Evolutionary conservation across 2,113 vertebrate genomes (phyloP), one percentile per base, ranked within the genome.

Genomic region (Oreochromis tanganicae): DNA sequence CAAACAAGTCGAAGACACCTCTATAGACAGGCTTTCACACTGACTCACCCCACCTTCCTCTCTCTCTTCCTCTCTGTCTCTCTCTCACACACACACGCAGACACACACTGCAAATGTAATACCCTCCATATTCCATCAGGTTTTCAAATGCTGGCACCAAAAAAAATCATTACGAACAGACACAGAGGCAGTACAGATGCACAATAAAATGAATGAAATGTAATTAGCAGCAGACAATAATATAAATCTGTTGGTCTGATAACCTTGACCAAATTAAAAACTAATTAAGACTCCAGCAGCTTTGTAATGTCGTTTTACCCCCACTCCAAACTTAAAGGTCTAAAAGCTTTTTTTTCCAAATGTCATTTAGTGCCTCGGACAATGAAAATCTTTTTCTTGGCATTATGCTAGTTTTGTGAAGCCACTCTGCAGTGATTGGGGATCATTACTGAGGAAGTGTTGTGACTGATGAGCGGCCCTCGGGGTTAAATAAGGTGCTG

Each of bases 1-100:
- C 88, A 90, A 91, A 87, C 90, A 91, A 81, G 83, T 85, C 41
- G 24, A 85, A 92, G 91, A 86, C 89, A 89, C 68, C 84, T 61
- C 85, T 75, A 85, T 57, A 79, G 83, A 86, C 56, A 85, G 55
- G 82, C 75, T 24, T 21, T 4, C 59, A 87, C 57, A 84, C 61
- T 52, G 82, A 86, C 84, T 82, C 84, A 87, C 86, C 80, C 63
- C 6, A 78, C 27, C 71, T 32, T n/a, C 46, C 27, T n/a, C 27
- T 24, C 21, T 12, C 43, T 46, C 38, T 16, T 21, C 13, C 68
- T 73, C 21, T 24, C 36, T 43, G 2, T 38, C 34, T n/a, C 6
- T 27, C 12, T 16, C 82, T 38, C 71, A 27, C 55, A 54, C 32
- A 61, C 57, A 68, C 10, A 86, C 16, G 17, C 41, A 66, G 21